Percentiles rank a stretch among this genome's conserved stretches.
phyloP scores from a whole-genome alignment of 2,113 vertebrate genomes.

The Corythaixoides concolor region DNA sequence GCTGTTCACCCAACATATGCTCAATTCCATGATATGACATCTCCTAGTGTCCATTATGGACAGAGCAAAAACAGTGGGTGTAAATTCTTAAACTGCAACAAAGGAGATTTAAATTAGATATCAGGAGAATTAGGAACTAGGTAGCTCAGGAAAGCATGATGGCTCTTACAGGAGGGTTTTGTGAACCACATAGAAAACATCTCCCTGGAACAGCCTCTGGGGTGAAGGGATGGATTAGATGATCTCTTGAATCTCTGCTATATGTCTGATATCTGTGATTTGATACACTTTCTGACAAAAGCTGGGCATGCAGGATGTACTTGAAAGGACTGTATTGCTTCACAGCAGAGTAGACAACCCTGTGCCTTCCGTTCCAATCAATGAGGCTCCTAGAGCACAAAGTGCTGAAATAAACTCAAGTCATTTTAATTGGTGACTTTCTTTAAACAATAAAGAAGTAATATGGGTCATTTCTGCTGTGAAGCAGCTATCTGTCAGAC shows the following conservation, averaged over 20 bases:
- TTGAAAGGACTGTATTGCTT: neutral
- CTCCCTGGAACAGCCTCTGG: neutral
- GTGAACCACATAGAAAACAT: neutral
- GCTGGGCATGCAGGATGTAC: neutral
- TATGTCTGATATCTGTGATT: neutral
- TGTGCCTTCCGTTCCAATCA: neutral
- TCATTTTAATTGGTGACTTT: neutral
- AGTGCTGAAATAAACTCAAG: slow-evolving; percentile 10
- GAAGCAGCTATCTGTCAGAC: slow-evolving; percentile 4
- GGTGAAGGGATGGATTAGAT: neutral
- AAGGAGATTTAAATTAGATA: neutral
- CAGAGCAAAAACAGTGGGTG: neutral
- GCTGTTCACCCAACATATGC: neutral
- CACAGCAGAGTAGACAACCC: neutral
- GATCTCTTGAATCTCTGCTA: neutral
- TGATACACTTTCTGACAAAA: neutral
- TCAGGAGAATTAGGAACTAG: neutral
- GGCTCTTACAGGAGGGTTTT: neutral
- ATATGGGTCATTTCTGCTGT: slow-evolving; percentile 23
- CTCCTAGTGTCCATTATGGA: neutral
- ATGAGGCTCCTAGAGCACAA: neutral
- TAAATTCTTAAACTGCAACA: neutral
- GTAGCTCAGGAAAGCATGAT: neutral
- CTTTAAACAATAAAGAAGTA: slow-evolving; percentile 35
- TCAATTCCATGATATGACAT: neutral